phyloP scores from a whole-genome alignment of 2,888 invertebrate species.

The Odontocolon sp. region DNA sequence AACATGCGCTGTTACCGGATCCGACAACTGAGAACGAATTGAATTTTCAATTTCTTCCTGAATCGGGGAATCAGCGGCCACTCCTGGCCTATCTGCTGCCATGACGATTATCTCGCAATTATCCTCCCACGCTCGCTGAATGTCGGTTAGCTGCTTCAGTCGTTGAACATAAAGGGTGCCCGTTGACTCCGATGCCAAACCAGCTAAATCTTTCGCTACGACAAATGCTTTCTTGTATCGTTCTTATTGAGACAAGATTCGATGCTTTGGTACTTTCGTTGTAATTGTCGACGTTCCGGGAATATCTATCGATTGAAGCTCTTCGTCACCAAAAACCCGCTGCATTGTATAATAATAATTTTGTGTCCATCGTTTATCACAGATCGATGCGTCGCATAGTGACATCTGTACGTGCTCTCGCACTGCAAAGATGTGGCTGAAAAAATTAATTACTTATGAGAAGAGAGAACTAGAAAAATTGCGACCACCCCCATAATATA shows the following conservation, averaged over 20 bases:
- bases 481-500: background rate
- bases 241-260: constrained; percentile 11
- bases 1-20: too few species aligned
- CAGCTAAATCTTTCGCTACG: background rate
- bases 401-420: constrained; percentile 7
- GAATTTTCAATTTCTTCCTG: too few species aligned
- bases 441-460: background rate
- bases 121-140: background rate
- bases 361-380: constrained; percentile 43
- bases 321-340: constrained; percentile 14
- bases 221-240: constrained; percentile 6
- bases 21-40: too few species aligned
- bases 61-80: too few species aligned
- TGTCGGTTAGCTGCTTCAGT: background rate
- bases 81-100: too few species aligned
- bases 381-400: constrained; percentile 40
- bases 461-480: background rate
- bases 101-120: background rate
- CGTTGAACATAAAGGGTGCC: background rate
- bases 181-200: background rate
- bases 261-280: background rate
- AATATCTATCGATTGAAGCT: background rate
- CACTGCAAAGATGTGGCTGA: constrained; percentile 42
- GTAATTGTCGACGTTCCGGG: background rate
- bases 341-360: constrained; percentile 37